Evolutionary conservation across 2,888 invertebrate species (phyloP).

Genomic region (Drosophila fulvimacula): DNA sequence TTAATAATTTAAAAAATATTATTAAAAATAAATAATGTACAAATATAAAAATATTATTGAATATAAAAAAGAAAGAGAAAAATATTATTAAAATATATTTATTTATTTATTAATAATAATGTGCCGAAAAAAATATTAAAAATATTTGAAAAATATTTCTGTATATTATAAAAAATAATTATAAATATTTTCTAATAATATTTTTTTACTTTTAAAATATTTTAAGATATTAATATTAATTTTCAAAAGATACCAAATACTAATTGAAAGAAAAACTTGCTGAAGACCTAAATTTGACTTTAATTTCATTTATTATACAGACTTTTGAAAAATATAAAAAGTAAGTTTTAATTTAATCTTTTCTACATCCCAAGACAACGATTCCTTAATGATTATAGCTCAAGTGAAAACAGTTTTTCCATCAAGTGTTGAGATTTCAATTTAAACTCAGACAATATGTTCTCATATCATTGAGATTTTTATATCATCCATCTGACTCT

Average conservation of each 20-base stretch:
- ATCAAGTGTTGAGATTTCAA: conserved; percentile 2
- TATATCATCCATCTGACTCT: background rate
- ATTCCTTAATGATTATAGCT: conserved; percentile 3
- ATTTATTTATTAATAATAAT: too few species aligned
- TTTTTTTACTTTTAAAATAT: background rate
- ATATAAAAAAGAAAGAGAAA: too few species aligned
- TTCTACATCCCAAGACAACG: background rate
- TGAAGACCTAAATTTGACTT: background rate
- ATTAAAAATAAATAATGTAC: too few species aligned
- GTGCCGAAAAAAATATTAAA: background rate
- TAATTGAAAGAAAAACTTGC: background rate
- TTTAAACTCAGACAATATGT: conserved; percentile 15
- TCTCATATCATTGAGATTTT: background rate
- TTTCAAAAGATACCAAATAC: background rate
- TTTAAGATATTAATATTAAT: background rate
- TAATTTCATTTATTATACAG: background rate
- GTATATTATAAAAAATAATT: too few species aligned
- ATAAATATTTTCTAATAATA: too few species aligned
- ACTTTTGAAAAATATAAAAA: background rate
- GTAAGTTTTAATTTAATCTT: background rate
- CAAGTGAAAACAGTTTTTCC: conserved; percentile 19
- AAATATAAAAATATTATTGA: too few species aligned
- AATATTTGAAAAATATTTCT: too few species aligned
- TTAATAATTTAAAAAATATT: too few species aligned
- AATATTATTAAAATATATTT: too few species aligned